phyloP scores from a whole-genome alignment of 2,113 vertebrate species.

The Gobiocypris rarus region DNA sequence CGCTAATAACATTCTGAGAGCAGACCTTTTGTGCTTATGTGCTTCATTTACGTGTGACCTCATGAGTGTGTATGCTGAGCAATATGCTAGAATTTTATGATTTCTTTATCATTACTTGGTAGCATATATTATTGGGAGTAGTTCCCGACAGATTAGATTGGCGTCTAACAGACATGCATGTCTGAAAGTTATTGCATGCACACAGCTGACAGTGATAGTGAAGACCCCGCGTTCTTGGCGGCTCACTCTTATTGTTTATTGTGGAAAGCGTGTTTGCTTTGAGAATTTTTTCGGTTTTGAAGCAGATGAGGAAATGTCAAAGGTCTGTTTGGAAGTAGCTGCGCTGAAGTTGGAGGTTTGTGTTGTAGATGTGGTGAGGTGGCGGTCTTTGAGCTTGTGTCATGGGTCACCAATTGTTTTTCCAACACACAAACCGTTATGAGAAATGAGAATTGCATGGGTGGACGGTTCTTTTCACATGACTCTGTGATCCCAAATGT shows the following conservation, averaged over 20 bases:
- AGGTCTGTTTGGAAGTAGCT: not conserved
- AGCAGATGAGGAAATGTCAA: not conserved
- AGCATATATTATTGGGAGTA: not conserved
- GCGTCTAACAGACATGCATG: not conserved
- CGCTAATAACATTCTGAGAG: not conserved
- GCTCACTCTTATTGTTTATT: not conserved
- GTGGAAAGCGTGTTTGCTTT: not conserved
- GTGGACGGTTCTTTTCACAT: conserved; percentile 62
- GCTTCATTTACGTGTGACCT: not conserved
- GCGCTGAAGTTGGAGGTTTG: not conserved
- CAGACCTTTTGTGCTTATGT: not conserved
- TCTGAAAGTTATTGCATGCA: not conserved
- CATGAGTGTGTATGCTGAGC: not conserved
- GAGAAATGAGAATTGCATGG: conserved; percentile 70
- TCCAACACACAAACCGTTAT: conserved; percentile 57
- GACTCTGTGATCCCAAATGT: conserved; percentile 61
- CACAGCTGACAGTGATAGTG: not conserved
- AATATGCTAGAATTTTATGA: no score
- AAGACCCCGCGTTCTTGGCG: not conserved
- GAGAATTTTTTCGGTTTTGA: not conserved
- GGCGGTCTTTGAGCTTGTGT: conserved; percentile 40
- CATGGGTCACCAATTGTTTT: conserved; percentile 40
- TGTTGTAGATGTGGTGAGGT: not conserved
- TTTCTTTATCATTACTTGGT: not conserved
- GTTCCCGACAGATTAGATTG: no score